phyloP scores from a whole-genome alignment of 2,797 vertebrate genomes.

The Tenualosa ilisha region DNA sequence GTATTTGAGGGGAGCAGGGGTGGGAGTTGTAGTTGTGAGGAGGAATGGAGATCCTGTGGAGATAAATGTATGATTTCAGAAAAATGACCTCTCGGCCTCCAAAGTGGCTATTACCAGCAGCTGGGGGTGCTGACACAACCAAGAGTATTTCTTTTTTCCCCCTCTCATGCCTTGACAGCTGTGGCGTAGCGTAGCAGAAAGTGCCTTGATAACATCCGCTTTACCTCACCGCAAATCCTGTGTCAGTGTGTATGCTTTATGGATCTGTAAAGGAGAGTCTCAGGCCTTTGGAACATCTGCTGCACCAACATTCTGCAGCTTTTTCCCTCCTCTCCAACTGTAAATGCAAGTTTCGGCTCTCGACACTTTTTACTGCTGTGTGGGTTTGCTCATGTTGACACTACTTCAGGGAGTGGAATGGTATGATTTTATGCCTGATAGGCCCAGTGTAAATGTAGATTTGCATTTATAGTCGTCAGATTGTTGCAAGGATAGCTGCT shows the following conservation, averaged over 20 bases:
- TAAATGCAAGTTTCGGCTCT: too few species aligned
- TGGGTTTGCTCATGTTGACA: neutral
- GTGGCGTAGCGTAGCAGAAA: neutral
- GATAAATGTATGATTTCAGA: neutral
- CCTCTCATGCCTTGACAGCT: neutral
- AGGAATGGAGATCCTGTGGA: neutral
- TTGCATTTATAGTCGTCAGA: neutral
- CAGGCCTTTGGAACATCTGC: neutral
- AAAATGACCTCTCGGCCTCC: neutral
- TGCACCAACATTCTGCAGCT: neutral
- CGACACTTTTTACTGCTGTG: too few species aligned
- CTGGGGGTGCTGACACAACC: neutral
- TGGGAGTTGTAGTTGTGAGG: neutral
- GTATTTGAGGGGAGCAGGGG: neutral
- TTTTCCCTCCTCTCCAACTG: neutral
- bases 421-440: neutral
- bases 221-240: neutral
- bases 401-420: neutral
- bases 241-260: neutral
- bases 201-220: neutral
- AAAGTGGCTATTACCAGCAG: neutral
- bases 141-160: neutral
- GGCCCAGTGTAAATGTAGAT: neutral
- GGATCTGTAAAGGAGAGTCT: neutral
- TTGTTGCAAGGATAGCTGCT: neutral